Evolutionary conservation across 2,888 invertebrate genomes (phyloP).

Genomic region (Zaprionus lineosus): DNA sequence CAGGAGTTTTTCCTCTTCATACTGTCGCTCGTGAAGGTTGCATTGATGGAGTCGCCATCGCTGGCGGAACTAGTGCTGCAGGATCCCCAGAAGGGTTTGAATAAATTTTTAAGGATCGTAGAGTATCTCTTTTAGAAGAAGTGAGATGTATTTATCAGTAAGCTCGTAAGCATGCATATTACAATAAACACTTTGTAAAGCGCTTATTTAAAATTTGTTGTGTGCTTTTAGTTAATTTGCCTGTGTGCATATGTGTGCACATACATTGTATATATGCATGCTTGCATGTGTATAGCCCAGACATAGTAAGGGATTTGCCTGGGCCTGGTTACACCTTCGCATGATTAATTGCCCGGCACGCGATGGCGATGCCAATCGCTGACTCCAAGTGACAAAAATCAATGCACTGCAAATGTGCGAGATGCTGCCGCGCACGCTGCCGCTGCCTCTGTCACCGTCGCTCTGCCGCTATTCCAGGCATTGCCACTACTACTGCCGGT

Average conservation of each 20-base stretch:
- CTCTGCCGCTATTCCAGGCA: too few relatives aligned
- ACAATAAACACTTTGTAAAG: too few relatives aligned
- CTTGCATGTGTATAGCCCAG: background rate
- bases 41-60: conserved; percentile 24
- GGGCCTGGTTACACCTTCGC: conserved; percentile 16
- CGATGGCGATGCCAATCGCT: conserved; percentile 68
- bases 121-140: conserved; percentile 20
- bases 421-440: conserved; percentile 32
- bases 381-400: conserved; percentile 71
- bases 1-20: too few relatives aligned
- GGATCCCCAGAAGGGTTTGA: conserved; percentile 5
- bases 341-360: conserved; percentile 69
- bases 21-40: too few relatives aligned
- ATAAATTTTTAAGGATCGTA: conserved; percentile 16
- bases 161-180: too few relatives aligned
- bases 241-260: background rate
- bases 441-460: too few relatives aligned
- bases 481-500: too few relatives aligned
- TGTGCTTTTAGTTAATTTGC: too few relatives aligned
- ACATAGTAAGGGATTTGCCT: background rate
- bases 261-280: background rate
- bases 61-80: conserved; percentile 13
- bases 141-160: too few relatives aligned
- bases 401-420: conserved; percentile 71
- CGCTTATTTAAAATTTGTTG: too few relatives aligned